A percentile compares a stretch with the other conserved stretches of the same genome.
Conservation (phyloP, 2,797 vertebrate genomes). For the Bradypodion ventrale region DNA sequence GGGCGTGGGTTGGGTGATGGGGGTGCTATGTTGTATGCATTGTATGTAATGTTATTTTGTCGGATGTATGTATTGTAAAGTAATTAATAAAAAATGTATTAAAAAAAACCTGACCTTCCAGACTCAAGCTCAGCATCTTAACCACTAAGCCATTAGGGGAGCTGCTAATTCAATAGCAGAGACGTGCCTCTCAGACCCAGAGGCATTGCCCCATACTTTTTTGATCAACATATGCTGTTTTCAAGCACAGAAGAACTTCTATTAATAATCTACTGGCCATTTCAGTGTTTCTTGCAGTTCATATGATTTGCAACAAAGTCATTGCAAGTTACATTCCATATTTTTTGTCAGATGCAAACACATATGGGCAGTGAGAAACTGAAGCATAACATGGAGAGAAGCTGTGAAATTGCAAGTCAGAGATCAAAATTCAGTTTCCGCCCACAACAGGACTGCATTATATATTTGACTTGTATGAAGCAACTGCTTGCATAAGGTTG, state of each 20-base stretch:
- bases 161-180: too few relatives aligned
- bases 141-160: too few relatives aligned
- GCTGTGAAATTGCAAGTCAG: slow-evolving; percentile 25
- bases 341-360: slow-evolving; percentile 16
- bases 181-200: background rate
- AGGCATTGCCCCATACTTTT: background rate
- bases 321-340: slow-evolving; percentile 18
- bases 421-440: slow-evolving; percentile 25
- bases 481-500: slow-evolving; percentile 2
- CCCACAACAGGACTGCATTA: background rate
- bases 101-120: too few relatives aligned
- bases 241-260: background rate
- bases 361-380: slow-evolving; percentile 9
- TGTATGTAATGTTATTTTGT: too few relatives aligned
- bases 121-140: too few relatives aligned
- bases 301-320: background rate
- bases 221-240: background rate
- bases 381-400: slow-evolving; percentile 8
- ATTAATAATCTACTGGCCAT: slow-evolving; percentile 35
- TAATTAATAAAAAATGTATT: too few relatives aligned
- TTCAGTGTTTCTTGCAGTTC: slow-evolving; percentile 3
- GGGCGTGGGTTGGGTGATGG: too few relatives aligned
- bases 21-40: too few relatives aligned
- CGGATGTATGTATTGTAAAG: too few relatives aligned
- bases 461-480: background rate